These are phyloP conservation scores for Armadillidium nasatum DNA, from an alignment of 1,140 invertebrate genomes.

Conservation along the genomic window DNA sequence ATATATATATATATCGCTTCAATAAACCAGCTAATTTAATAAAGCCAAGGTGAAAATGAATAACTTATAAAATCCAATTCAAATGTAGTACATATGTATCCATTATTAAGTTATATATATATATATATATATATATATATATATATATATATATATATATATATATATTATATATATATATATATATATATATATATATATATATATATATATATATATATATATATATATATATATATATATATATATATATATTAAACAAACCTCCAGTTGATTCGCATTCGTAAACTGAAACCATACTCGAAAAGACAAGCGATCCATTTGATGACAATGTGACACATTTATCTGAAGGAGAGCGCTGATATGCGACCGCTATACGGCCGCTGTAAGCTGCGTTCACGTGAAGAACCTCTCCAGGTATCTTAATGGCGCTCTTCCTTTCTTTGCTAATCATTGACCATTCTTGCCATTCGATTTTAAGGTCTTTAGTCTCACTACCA, in stretches of 20 bases:
- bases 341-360: constrained; percentile 17
- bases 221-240: too few relatives aligned
- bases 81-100: too few relatives aligned
- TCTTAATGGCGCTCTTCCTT: constrained; percentile 70
- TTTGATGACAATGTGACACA: constrained; percentile 18
- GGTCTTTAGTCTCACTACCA: constrained; percentile 46
- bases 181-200: not conserved
- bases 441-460: constrained; percentile 84
- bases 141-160: too few relatives aligned
- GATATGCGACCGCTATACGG: constrained; percentile 92
- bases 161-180: constrained; percentile 17
- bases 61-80: too few relatives aligned
- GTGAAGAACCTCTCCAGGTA: constrained; percentile 76
- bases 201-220: too few relatives aligned
- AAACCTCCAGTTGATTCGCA: constrained; percentile 95
- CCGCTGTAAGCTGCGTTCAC: constrained; percentile 96
- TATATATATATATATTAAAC: too few relatives aligned
- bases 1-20: too few relatives aligned
- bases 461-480: constrained; percentile 71
- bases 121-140: too few relatives aligned
- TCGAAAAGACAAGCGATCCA: constrained; percentile 28
- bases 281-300: constrained; percentile 91
- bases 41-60: too few relatives aligned
- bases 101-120: too few relatives aligned
- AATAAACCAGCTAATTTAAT: too few relatives aligned